Evolutionary conservation across 2,113 vertebrate genomes (phyloP), one percentile per base, ranked within the genome.

Genomic region (Cygnus atratus): DNA sequence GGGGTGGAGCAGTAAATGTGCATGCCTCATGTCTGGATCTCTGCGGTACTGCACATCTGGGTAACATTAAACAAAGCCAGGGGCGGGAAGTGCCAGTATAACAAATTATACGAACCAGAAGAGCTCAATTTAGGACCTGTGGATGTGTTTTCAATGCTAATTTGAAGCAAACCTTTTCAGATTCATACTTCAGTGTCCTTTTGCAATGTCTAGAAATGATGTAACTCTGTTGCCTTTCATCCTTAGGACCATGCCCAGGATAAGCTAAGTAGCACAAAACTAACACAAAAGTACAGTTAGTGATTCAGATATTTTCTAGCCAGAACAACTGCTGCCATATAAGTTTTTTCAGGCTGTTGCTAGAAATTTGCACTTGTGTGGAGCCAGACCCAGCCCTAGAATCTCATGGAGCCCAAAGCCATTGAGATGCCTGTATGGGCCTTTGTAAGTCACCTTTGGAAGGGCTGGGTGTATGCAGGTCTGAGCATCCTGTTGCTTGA

Each of bases 71-170:
- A 82, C 57, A 70, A 88, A 93, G 86, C 77, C 48, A 63, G 75
- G 65, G 72, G 75, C 0, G 67, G 67, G 90, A 94, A 92, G 79
- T 85, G 78, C 81, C 95, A 90, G 68, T 77, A 77, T 92, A 88
- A 93, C 93, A 91, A 93, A 97, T 66, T 0, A 1, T 72, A 90
- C 4, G 37, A 95, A 72, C 74, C 79, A 46, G 59, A 86, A 74
- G 72, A 92, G 87, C 90, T 96, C 70, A 88, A 46, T 54, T 52
- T 87, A 78, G 72, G 81, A 80, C 72, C 58, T 61, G 63, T 74
- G 65, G 81, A 81, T 67, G 19, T 87, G 92, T 94, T 95, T 91
- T 62, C 93, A 87, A 84, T 72, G 78, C 29, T 93, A 82, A 92
- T 87, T 93, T 3, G 50, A 93, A 90, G 77, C 22, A 92, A 96